Base-by-base conservation (phyloP, 2,888 invertebrate genomes). In the Camponotus fellah region DNA sequence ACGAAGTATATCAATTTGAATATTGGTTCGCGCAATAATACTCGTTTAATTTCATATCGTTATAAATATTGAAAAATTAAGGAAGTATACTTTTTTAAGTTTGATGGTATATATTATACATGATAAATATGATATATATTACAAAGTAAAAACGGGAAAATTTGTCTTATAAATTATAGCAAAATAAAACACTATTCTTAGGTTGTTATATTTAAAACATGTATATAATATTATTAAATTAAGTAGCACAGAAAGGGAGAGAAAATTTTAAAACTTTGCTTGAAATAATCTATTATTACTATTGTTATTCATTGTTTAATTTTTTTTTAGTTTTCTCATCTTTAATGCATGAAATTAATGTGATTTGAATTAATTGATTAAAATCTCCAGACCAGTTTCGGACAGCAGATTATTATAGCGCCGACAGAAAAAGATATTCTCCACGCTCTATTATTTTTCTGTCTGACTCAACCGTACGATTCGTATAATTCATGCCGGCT, bases 341-440 rank as follows among this genome's bases (percentile, higher is more conserved):
- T 60, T 32, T 60, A 26, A 60, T 12, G 21, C 21, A 58, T 12
- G 9, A 21, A 21, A 40, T 2, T 10, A 3, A 0, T 14, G 34
- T n/a, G n/a, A n/a, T n/a, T n/a, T n/a, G n/a, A n/a, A n/a, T n/a
- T n/a, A n/a, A n/a, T 43, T 6, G 60, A 72, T 60, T 14, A 60
- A 72, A 60, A 43, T 60, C 43, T 58, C 49, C 26, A 40, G 12
- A 26, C 14, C 17, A 43, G 17, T 26, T 8, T 14, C 74, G 37
- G 82, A 83, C 77, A 8, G 49, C n/a, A 53, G 76, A 82, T 84
- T 76, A 40, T 68, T 80, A 46, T 5, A 17, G 26, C 56, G 71
- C 76, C 68, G 64, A n/a, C 46, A 37, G 81, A 76, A 82, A 82
- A 84, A 37, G 69, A 46, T 40, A n/a, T 49, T 17, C 46, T 46